These are phyloP conservation scores for Papilio xuthus DNA, from an alignment of 1,140 invertebrate species.

Conservation along the genomic window DNA sequence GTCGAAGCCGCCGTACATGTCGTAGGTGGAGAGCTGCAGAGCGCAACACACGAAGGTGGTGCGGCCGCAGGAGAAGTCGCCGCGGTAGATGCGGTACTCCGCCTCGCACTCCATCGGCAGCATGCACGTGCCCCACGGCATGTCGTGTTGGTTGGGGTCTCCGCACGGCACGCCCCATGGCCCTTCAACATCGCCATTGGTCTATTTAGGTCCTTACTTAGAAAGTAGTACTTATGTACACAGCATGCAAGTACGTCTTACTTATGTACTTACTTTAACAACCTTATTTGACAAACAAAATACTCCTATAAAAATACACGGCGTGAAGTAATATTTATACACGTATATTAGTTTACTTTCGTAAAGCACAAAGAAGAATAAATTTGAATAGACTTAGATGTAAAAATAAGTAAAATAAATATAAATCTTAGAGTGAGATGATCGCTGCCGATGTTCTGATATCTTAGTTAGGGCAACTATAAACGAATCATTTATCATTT, in stretches of 20 bases:
- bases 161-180: conserved; percentile 73
- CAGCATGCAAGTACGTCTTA: neutral
- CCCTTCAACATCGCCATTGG: conserved; percentile 49
- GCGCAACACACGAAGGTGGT: conserved; percentile 69
- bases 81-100: conserved; percentile 68
- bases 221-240: no score
- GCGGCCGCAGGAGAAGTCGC: conserved; percentile 67
- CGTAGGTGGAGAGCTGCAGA: conserved; percentile 60
- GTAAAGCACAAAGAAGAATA: neutral
- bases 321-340: neutral
- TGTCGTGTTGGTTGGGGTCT: conserved; percentile 71
- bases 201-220: neutral
- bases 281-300: neutral
- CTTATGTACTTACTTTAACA: no score
- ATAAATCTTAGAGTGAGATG: no score
- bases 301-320: neutral
- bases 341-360: neutral
- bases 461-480: neutral
- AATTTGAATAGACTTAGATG: no score
- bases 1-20: conserved; percentile 68
- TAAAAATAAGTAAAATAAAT: no score
- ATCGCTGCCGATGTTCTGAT: no score
- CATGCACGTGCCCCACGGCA: conserved; percentile 72
- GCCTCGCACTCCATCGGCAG: conserved; percentile 66
- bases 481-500: neutral